A percentile compares a stretch with the other conserved stretches of the same genome.
These are phyloP conservation scores for Stichopus chloronotus DNA, from an alignment of 35 echinoderm and acorn worm species.

Conservation along the genomic window DNA sequence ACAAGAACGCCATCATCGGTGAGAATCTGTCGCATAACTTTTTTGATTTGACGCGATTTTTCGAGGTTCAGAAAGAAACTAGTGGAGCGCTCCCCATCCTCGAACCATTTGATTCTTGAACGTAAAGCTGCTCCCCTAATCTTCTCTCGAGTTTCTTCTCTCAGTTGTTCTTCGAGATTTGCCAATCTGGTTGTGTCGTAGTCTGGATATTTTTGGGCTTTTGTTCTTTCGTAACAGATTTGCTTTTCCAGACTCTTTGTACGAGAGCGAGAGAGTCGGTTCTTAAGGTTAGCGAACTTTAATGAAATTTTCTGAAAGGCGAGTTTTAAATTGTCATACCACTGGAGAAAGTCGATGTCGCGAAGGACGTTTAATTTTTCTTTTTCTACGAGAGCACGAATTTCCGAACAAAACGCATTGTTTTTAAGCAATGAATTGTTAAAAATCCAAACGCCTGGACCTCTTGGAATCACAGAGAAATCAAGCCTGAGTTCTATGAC, in stretches of 20 bases:
- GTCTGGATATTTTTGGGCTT: conserved; percentile 38
- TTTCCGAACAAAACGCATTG: not conserved
- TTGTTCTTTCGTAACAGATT: not conserved
- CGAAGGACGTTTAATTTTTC: not conserved
- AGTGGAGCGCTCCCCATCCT: conserved; percentile 40
- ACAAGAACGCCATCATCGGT: not conserved
- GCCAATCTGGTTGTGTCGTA: conserved; percentile 13
- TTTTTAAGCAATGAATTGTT: conserved; percentile 13
- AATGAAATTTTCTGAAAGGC: not conserved
- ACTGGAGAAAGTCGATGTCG: not conserved
- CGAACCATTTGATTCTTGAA: conserved; percentile 51
- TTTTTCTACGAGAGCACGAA: not conserved
- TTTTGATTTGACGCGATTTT: conserved; percentile 33
- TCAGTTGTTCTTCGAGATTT: conserved; percentile 16
- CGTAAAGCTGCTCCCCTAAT: conserved; percentile 4
- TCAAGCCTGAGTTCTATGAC: not conserved
- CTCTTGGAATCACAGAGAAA: not conserved
- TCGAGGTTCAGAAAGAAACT: conserved; percentile 52
- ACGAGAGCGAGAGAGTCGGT: not conserved
- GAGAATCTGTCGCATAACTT: conserved; percentile 23
- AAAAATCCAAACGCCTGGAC: not conserved
- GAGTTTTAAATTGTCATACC: conserved; percentile 7
- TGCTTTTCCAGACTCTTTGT: not conserved
- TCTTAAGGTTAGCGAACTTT: not conserved
- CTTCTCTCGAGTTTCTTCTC: not conserved